Evolutionary conservation across 2,888 invertebrate species (phyloP), one percentile per base, ranked within the genome.

Genomic region (Drosophila villosipedis): DNA sequence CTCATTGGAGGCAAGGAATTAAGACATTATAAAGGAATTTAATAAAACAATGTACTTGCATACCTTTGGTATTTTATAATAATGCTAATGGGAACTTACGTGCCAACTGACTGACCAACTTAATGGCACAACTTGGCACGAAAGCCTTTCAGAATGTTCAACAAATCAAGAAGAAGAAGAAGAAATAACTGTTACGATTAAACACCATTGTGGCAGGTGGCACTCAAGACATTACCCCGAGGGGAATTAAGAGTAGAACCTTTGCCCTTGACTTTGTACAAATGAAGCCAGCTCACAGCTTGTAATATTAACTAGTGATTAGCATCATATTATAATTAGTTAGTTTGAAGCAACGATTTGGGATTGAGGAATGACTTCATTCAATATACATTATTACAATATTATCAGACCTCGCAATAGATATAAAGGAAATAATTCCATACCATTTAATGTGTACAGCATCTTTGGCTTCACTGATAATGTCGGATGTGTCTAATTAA

Each of bases 31-130:
- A 72, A 55, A 73, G 80, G 89, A 88, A 85, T 85, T 85, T 81
- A 73, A 59, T 58, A 75, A 63, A 61, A 73, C 54, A 60, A 66
- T 79, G 67, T 50, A 55, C 61, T 68, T 73, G 80, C 86, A 88
- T 85, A 82, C 86, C 82, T 79, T 80, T 79, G 88, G 85, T 70
- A 85, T 89, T 86, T 86, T 86, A 77, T 86, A 89, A 86, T 86
- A 72, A 74, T 65, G 75, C 57, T 59, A 73, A 68, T 62, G 35
- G 67, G 57, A 74, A 68, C 71, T 73, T 74, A 82, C 83, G 84
- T 85, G 88, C 85, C 88, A 84, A 73, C 52, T 78, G 88, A 79
- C 76, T 84, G 86, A 88, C 76, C 89, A 79, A 80, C 73, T 88
- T 88, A 85, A 85, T 81, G 73, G 89, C 65, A 30, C 58, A 59